Conservation (phyloP, 92 coral and sea anemone species). For the Zoanthus sociatus region DNA sequence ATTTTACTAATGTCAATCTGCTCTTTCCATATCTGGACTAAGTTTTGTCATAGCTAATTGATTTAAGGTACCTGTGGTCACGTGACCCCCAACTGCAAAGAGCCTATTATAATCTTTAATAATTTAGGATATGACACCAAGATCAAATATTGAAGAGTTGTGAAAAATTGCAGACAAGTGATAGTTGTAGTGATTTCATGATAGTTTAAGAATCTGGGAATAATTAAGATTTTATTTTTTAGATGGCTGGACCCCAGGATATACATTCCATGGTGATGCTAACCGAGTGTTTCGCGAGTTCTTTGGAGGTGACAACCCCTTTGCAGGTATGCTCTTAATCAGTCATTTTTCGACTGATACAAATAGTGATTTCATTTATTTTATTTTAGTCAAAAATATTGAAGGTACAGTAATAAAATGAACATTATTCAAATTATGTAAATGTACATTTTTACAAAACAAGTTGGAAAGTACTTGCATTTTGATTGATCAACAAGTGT, state of each 20-base stretch:
- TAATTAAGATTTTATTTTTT: neutral
- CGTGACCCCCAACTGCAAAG: no score
- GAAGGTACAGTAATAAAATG: neutral
- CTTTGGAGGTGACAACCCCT: slow-evolving; percentile 99
- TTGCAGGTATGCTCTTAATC: slow-evolving; percentile 65
- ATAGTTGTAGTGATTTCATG: neutral
- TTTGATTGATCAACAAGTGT: neutral
- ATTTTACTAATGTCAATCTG: no score
- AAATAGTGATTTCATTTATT: neutral
- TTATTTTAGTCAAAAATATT: neutral
- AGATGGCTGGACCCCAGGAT: slow-evolving; percentile 97
- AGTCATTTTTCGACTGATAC: neutral
- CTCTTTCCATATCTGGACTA: no score
- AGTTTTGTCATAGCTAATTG: no score
- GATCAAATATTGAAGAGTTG: no score
- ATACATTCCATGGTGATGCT: slow-evolving; percentile 96
- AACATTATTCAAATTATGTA: neutral
- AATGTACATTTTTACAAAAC: neutral
- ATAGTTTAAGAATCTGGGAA: neutral
- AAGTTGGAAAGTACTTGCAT: neutral
- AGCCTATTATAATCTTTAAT: no score
- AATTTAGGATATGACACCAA: no score
- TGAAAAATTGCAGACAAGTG: no score
- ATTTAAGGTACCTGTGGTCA: no score
- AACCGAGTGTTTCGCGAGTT: slow-evolving; percentile 89